These are phyloP conservation scores for Martes flavigula DNA, from an alignment of 2,797 vertebrate genomes.

Conservation along the genomic window DNA sequence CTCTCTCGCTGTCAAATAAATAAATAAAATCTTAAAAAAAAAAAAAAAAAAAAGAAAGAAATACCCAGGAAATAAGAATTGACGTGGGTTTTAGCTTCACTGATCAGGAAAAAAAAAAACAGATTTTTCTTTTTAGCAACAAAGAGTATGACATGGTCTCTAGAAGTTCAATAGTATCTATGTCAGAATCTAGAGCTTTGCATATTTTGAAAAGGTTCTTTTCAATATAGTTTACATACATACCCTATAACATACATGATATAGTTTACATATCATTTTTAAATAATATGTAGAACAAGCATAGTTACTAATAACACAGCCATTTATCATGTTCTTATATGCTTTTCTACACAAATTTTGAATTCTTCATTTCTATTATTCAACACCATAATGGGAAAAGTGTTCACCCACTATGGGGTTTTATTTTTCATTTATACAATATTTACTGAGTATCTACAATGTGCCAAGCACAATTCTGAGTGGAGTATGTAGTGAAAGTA, in stretches of 20 bases:
- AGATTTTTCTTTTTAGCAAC: not conserved
- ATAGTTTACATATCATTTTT: not conserved
- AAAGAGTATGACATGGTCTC: not conserved
- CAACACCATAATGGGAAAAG: not conserved
- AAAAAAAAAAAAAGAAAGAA: no score
- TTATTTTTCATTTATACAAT: not conserved
- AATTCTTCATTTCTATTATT: not conserved
- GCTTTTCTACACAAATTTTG: not conserved
- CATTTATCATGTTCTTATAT: not conserved
- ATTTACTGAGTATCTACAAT: not conserved
- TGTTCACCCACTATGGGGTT: not conserved
- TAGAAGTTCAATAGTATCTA: not conserved
- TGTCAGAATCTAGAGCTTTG: not conserved
- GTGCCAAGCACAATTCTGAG: not conserved
- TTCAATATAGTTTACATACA: not conserved
- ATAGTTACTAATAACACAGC: not conserved
- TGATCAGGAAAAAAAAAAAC: not conserved
- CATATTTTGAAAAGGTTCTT: not conserved
- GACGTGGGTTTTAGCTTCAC: not conserved
- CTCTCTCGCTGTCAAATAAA: no score
- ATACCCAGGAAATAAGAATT: not conserved
- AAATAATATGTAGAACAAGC: not conserved
- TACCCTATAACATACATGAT: no score
- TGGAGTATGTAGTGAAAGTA: not conserved
- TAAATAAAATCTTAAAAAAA: no score